These are phyloP conservation scores for Brachionichthys hirsutus DNA, from an alignment of 2,113 vertebrate genomes.

Conservation along the genomic window DNA sequence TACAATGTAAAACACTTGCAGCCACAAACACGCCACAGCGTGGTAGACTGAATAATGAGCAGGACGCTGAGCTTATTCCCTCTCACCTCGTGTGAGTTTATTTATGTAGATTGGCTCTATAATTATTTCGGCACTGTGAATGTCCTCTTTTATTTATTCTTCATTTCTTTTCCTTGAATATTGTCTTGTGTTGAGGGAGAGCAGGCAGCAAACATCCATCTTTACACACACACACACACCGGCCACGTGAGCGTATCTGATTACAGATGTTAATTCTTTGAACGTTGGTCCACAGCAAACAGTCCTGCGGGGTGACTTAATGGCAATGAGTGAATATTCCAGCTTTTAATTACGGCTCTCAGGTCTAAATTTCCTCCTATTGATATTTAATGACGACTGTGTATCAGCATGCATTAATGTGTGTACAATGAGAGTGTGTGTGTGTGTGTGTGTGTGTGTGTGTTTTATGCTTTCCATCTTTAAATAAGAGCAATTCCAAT, in stretches of 20 bases:
- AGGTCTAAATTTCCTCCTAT: constrained; percentile 37
- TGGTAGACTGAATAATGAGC: constrained; percentile 75
- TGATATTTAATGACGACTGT: constrained; percentile 17
- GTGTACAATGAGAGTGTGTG: neutral
- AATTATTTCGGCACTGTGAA: constrained; percentile 73
- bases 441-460: neutral
- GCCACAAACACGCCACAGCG: constrained; percentile 75
- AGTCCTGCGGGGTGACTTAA: constrained; percentile 47
- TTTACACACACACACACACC: constrained; percentile 38
- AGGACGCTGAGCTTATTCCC: constrained; percentile 58
- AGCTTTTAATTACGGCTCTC: constrained; percentile 61
- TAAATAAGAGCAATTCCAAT: constrained; percentile 63
- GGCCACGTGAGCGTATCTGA: constrained; percentile 55
- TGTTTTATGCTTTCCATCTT: constrained; percentile 60
- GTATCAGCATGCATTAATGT: constrained; percentile 3
- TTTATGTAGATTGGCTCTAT: constrained; percentile 79
- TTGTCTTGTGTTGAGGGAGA: constrained; percentile 56
- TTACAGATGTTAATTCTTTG: constrained; percentile 61
- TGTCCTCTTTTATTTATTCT: constrained; percentile 77
- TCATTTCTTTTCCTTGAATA: constrained; percentile 65
- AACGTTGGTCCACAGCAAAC: constrained; percentile 41
- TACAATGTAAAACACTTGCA: constrained; percentile 75
- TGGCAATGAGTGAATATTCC: constrained; percentile 43
- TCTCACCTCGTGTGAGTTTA: constrained; percentile 64
- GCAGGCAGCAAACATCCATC: constrained; percentile 63